Percentiles rank a stretch among this genome's conserved stretches.
Conservation (phyloP, 2,888 invertebrate genomes). For the Cephus nigrinus region DNA sequence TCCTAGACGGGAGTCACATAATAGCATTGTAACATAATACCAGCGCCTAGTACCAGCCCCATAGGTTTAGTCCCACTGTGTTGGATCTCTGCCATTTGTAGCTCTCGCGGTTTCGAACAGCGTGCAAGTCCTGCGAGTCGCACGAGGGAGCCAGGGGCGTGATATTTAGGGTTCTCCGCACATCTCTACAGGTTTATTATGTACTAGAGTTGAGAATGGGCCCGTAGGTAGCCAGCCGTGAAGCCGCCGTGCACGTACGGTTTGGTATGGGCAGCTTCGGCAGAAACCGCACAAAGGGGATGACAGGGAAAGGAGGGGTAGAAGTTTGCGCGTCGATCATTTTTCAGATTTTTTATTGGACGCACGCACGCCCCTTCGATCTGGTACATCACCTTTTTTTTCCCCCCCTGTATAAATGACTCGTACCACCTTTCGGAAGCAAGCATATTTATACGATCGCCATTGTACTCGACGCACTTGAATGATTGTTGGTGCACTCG, state of each 20-base stretch:
- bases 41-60: slow-evolving; percentile 19
- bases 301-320: slow-evolving; percentile 10
- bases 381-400: background rate
- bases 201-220: background rate
- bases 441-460: background rate
- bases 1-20: slow-evolving; percentile 46
- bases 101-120: slow-evolving; percentile 9
- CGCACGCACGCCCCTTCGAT: slow-evolving; percentile 10
- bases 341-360: slow-evolving; percentile 37
- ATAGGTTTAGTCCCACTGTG: background rate
- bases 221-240: slow-evolving; percentile 3
- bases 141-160: slow-evolving; percentile 30
- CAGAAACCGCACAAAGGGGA: slow-evolving; percentile 12
- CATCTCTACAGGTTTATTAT: slow-evolving; percentile 4
- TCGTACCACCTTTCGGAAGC: background rate
- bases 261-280: slow-evolving; percentile 4
- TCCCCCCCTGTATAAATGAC: background rate
- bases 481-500: background rate
- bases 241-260: slow-evolving; percentile 7
- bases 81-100: slow-evolving; percentile 12
- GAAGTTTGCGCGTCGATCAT: slow-evolving; percentile 32
- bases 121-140: slow-evolving; percentile 9
- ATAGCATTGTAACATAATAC: slow-evolving; percentile 52
- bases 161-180: slow-evolving; percentile 26
- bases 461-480: background rate